Evolutionary conservation across 2,797 vertebrate species (phyloP).

Genomic region (Sebastes minor): DNA sequence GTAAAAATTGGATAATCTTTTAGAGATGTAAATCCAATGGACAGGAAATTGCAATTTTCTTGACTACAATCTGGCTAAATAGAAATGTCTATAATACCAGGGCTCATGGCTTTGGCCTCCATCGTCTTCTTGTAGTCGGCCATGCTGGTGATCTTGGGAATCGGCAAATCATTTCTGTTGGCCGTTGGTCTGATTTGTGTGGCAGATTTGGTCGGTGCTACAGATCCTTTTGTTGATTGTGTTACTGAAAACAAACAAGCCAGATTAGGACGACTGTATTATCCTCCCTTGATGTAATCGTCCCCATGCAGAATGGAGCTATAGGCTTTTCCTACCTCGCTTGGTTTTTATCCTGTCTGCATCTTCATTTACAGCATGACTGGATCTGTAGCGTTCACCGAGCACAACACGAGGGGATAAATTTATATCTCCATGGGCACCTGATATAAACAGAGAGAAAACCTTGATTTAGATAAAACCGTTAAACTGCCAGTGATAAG

Average conservation of each 20-base stretch:
- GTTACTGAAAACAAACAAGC: conserved; percentile 45
- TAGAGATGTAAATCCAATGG: neutral
- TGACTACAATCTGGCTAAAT: neutral
- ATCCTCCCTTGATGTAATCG: neutral
- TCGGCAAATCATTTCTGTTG: neutral
- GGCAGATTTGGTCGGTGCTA: neutral
- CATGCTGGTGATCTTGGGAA: conserved; percentile 19
- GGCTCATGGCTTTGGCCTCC: conserved; percentile 23
- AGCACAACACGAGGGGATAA: conserved; percentile 34
- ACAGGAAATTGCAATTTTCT: neutral
- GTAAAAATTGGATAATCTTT: neutral
- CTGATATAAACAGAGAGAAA: conserved; percentile 37
- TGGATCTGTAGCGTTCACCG: neutral
- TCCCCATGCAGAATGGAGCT: neutral
- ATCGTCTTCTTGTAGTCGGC: conserved; percentile 54
- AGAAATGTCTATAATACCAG: conserved; percentile 37
- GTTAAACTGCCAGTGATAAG: neutral
- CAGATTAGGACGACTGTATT: neutral
- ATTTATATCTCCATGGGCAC: conserved; percentile 4
- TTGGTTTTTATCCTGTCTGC: neutral
- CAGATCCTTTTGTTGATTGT: conserved; percentile 13
- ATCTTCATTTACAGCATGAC: neutral
- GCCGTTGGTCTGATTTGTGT: neutral
- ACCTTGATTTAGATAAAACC: neutral
- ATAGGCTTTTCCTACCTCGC: conserved; percentile 38